Evolutionary conservation across 1,140 invertebrate genomes (phyloP).

Genomic region (Drosophila ogumai): DNA sequence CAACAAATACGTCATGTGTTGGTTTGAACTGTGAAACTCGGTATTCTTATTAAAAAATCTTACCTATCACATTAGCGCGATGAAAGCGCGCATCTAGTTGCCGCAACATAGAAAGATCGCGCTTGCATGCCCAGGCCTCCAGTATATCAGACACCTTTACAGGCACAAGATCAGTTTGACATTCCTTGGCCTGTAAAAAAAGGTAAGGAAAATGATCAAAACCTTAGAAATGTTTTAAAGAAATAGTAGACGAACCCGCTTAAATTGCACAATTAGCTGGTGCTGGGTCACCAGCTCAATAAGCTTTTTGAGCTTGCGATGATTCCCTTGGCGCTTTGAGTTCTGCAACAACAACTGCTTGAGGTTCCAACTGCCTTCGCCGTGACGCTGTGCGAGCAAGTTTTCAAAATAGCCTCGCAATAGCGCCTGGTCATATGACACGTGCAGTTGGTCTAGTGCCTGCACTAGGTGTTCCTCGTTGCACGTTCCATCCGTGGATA

Average conservation of each 20-base stretch:
- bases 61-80: slow-evolving; percentile 75
- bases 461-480: slow-evolving; percentile 75
- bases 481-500: slow-evolving; percentile 67
- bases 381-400: slow-evolving; percentile 4
- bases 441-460: slow-evolving; percentile 76
- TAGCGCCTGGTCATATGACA: slow-evolving; percentile 67
- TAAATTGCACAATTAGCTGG: slow-evolving; percentile 74
- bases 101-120: slow-evolving; percentile 69
- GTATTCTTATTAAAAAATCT: slow-evolving; percentile 3
- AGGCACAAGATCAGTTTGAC: slow-evolving; percentile 47
- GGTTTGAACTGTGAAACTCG: too few relatives aligned
- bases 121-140: slow-evolving; percentile 63
- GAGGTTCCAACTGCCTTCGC: slow-evolving; percentile 40
- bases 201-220: not conserved
- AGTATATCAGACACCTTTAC: slow-evolving; percentile 71
- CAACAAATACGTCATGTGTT: too few relatives aligned
- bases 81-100: slow-evolving; percentile 73
- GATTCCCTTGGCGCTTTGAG: slow-evolving; percentile 77
- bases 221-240: not conserved
- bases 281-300: slow-evolving; percentile 67
- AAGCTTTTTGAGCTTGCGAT: slow-evolving; percentile 72
- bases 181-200: slow-evolving; percentile 34
- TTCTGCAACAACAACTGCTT: slow-evolving; percentile 68
- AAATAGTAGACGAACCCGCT: slow-evolving; percentile 47
- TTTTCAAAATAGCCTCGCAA: slow-evolving; percentile 64